Evolutionary conservation across 1,140 invertebrate genomes (phyloP), one percentile per base, ranked within the genome.

Genomic region (Trissolcus basalis): DNA sequence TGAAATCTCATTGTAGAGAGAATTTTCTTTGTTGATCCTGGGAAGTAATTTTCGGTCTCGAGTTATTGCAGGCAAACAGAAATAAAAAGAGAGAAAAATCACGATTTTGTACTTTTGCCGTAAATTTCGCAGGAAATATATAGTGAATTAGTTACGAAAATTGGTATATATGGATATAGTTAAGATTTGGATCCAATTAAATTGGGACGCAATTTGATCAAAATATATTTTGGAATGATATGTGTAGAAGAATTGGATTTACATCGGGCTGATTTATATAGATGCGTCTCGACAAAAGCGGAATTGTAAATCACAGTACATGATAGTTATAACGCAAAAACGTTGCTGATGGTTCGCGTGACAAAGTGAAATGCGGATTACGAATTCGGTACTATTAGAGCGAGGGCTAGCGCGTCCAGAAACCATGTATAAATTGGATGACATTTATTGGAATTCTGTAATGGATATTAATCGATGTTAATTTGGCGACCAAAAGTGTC

Each of bases 381-480:
- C 33, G 35, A 41, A 49, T 65, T 65, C 19, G 9, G 13, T 4
- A 19, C 47, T 61, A 48, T 64, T 65, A 53, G 2, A 3, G 59
- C n/a, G 6, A 13, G 7, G 12, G 27, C 53, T 45, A 44, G 32
- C 33, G 33, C 33, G 33, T 10, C 33, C 10, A 10, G 33, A 35
- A 10, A 35, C 36, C 36, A 39, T 39, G 36, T 47, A 43, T 41
- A 58, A 47, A 61, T 39, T 11, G 51, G 36, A 48, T 36, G 55
- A 48, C 32, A 54, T 68, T 58, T 59, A 53, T 58, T 68, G 35
- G 27, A n/a, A 33, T 43, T 35, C 4, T 11, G 14, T 56, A 58
- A 68, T 69, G 49, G 65, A 59, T 59, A 59, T 59, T 53, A 69
- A 69, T 69, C 55, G 49, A 16, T 41, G 56, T 47, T 60, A 60